Conservation (phyloP, 2,888 invertebrate genomes). For the Scotopteryx bipunctaria region DNA sequence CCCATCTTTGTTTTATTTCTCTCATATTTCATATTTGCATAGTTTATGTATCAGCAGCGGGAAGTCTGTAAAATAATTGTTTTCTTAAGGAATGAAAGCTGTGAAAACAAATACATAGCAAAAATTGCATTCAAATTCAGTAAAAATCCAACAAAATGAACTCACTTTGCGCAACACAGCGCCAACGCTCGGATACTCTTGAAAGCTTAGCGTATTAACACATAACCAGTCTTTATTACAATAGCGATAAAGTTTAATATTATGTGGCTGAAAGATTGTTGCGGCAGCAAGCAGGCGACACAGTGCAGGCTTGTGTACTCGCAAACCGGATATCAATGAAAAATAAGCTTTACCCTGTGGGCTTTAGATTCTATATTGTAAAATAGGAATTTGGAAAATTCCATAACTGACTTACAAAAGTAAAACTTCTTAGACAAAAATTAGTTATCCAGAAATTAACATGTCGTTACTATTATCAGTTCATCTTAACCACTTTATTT, state of each 20-base stretch:
- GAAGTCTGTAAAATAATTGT: no score
- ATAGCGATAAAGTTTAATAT: conserved; percentile 41
- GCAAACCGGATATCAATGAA: background rate
- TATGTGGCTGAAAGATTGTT: conserved; percentile 39
- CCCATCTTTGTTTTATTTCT: no score
- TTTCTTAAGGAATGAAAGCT: background rate
- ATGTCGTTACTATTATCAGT: no score
- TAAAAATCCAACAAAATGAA: conserved; percentile 24
- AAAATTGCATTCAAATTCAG: conserved; percentile 11
- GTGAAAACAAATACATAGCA: background rate
- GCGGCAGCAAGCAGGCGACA: conserved; percentile 12
- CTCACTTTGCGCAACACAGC: conserved; percentile 22
- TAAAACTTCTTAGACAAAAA: background rate
- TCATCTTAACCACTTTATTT: no score
- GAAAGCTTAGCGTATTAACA: conserved; percentile 30
- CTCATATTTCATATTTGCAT: no score
- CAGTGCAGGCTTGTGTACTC: conserved; percentile 9
- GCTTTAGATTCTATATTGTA: background rate
- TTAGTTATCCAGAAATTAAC: background rate
- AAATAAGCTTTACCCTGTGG: background rate
- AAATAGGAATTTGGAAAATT: background rate
- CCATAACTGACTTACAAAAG: background rate
- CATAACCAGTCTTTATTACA: conserved; percentile 31
- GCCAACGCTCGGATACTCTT: conserved; percentile 29
- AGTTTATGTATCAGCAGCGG: no score